Evolutionary conservation across 2,113 vertebrate species (phyloP).

Genomic region (Budorcas taxicolor): DNA sequence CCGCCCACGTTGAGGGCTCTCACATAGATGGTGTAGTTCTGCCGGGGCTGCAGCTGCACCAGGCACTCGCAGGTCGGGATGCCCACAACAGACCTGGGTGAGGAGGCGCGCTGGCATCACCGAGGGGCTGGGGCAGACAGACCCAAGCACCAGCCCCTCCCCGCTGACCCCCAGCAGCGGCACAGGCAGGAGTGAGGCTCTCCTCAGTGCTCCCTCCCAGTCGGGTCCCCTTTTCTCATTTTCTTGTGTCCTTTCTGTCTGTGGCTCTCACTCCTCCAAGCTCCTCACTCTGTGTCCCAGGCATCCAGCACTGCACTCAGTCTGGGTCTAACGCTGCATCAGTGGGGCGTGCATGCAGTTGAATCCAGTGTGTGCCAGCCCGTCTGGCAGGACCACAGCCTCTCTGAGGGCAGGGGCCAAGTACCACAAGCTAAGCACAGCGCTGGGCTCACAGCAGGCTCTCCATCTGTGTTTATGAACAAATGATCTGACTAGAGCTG

Average conservation of each 20-base stretch:
- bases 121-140: accelerated
- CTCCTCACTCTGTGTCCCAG: background rate
- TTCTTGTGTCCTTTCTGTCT: background rate
- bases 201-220: background rate
- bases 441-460: background rate
- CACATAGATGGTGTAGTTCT: slow-evolving; percentile 83
- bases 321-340: accelerated
- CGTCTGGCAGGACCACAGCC: background rate
- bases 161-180: background rate
- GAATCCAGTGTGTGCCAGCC: too few relatives aligned
- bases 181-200: background rate
- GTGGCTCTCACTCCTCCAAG: background rate
- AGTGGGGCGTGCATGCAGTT: accelerated
- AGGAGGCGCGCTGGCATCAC: background rate
- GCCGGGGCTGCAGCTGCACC: slow-evolving; percentile 87
- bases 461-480: background rate
- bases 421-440: background rate
- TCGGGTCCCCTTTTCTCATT: background rate
- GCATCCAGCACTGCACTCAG: background rate
- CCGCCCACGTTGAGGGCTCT: slow-evolving; percentile 92
- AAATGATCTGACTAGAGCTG: background rate
- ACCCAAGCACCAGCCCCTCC: accelerated
- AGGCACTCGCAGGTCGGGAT: slow-evolving; percentile 92
- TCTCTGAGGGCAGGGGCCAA: background rate
- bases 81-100: slow-evolving; percentile 88